Conservation (phyloP, 2,888 invertebrate species). For the Hydrotaea cyrtoneurina region DNA sequence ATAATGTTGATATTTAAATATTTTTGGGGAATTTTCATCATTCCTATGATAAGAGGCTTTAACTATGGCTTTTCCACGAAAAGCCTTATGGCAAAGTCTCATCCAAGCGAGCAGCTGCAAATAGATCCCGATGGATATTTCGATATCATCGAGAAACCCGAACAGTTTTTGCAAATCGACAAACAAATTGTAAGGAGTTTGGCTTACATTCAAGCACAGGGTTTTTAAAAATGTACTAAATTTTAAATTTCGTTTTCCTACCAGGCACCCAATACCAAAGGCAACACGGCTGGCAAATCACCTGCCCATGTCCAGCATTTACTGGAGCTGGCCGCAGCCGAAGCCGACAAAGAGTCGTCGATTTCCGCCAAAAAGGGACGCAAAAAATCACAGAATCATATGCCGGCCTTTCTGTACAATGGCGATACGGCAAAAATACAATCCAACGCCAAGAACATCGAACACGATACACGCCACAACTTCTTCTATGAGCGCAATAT, state of each 20-base stretch:
- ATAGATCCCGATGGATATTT: constrained; percentile 72
- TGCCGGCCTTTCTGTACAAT: constrained; percentile 72
- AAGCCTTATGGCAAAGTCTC: constrained; percentile 38
- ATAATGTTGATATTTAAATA: constrained; percentile 48
- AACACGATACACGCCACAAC: constrained; percentile 73
- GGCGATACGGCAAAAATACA: constrained; percentile 75
- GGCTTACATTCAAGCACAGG: neutral
- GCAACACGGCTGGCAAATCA: constrained; percentile 63
- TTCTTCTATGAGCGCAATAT: constrained; percentile 75
- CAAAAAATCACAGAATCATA: constrained; percentile 67
- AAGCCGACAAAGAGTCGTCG: constrained; percentile 57
- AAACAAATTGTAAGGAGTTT: constrained; percentile 61
- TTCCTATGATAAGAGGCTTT: constrained; percentile 20
- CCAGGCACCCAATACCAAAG: constrained; percentile 68
- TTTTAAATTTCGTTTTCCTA: neutral
- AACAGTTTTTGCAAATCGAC: constrained; percentile 69
- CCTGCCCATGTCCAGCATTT: constrained; percentile 67
- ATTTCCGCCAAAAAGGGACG: constrained; percentile 63
- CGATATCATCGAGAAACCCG: constrained; percentile 69
- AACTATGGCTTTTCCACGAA: constrained; percentile 28
- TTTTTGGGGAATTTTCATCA: constrained; percentile 21
- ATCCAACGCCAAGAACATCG: constrained; percentile 76
- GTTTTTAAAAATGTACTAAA: neutral
- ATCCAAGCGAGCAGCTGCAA: constrained; percentile 57
- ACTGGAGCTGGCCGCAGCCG: constrained; percentile 59